Evolutionary conservation across 2,888 invertebrate genomes (phyloP), one percentile per base, ranked within the genome.

Genomic region (Polyploca ridens): DNA sequence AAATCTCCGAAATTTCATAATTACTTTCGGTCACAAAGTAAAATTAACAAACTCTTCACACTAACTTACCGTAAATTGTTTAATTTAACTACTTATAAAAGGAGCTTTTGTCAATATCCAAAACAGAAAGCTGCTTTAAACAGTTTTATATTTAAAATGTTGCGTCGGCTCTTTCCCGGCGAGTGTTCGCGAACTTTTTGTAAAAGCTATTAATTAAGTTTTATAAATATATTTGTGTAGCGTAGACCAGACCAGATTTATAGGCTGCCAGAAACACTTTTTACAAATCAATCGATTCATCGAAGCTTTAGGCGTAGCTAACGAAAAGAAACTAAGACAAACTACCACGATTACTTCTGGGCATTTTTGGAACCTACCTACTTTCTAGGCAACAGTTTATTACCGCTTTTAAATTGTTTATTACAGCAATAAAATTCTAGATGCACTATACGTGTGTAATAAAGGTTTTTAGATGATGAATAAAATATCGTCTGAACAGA

Each of bases 231-330:
- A 54, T 54, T 54, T 19, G 16, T 3, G 54, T 54, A 19, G 54
- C 16, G 54, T 54, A 19, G 54, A 54, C 54, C 27, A 27, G 27
- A 19, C 54, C 19, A 54, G 54, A 54, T 54, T 54, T 54, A 54
- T 54, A 54, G 54, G 54, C 54, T 54, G 16, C 54, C 54, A 54
- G n/a, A 54, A 54, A 54, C 54, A 54, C 27, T 54, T 54, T 54
- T 54, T 54, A 54, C 54, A 19, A 54, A 54, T 54, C 54, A 54
- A 54, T 54, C n/a, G 54, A 54, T 54, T 54, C 19, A 54, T 54
- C 19, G 19, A 54, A 54, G 54, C 7, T 54, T 54, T 10, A 54
- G 19, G 14, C 10, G 19, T 19, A 54, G 54, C 54, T 54, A 19
- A 8, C 54, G 0, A 54, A 14, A 54, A 54, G 54, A 54, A 54